These are phyloP conservation scores for Ageneiosus marmoratus DNA, from an alignment of 2,113 vertebrate genomes.

Conservation along the genomic window DNA sequence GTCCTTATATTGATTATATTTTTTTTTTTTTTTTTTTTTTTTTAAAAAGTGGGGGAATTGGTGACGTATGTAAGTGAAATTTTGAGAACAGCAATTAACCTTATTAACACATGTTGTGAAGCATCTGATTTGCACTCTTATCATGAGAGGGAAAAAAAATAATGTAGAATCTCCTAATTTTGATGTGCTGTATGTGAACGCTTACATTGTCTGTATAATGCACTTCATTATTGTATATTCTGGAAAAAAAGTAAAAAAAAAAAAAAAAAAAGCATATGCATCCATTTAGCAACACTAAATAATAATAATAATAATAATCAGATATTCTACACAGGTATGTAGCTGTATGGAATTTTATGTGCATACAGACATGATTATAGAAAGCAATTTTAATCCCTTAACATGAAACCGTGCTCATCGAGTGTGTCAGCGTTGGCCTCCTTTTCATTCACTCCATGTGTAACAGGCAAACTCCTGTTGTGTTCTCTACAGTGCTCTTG, in stretches of 20 bases:
- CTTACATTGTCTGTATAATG: slow-evolving; percentile 90
- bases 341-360: slow-evolving; percentile 86
- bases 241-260: slow-evolving; percentile 55
- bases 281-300: slow-evolving; percentile 92
- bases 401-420: slow-evolving; percentile 77
- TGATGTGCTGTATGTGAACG: slow-evolving; percentile 86
- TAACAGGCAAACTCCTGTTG: slow-evolving; percentile 87
- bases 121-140: slow-evolving; percentile 97
- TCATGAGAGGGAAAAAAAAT: slow-evolving; percentile 81
- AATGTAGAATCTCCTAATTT: slow-evolving; percentile 91
- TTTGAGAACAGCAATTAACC: slow-evolving; percentile 75
- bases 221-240: slow-evolving; percentile 94
- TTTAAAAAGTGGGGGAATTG: slow-evolving; percentile 61
- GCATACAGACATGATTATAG: slow-evolving; percentile 80
- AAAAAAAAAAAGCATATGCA: slow-evolving; percentile 79
- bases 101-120: slow-evolving; percentile 88
- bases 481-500: slow-evolving; percentile 97
- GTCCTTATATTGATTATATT: slow-evolving; percentile 57
- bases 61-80: slow-evolving; percentile 71
- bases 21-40: slow-evolving; percentile 47
- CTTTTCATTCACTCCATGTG: slow-evolving; percentile 84
- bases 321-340: slow-evolving; percentile 86
- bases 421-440: slow-evolving; percentile 84
- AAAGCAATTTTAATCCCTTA: slow-evolving; percentile 77
- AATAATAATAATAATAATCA: slow-evolving; percentile 87